These are phyloP conservation scores for Dasyornis broadbenti DNA, from an alignment of 2,113 vertebrate species.

Conservation along the genomic window DNA sequence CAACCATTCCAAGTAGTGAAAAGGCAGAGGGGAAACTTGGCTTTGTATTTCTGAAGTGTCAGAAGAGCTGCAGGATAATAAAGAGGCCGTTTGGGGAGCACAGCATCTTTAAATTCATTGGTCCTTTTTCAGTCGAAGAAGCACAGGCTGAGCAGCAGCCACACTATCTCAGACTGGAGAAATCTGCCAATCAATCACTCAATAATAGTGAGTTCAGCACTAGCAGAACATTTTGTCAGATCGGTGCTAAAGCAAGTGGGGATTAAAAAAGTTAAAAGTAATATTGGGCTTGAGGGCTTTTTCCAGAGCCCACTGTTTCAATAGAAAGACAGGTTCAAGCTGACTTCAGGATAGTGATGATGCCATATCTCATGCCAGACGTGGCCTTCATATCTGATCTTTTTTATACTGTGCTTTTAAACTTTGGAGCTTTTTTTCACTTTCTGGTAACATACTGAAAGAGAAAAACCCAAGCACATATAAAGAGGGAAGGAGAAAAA, in stretches of 20 bases:
- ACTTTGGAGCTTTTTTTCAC: not conserved
- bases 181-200: not conserved
- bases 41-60: not conserved
- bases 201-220: not conserved
- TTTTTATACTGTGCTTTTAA: not conserved
- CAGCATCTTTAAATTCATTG: not conserved
- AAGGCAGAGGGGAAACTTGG: not conserved
- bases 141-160: not conserved
- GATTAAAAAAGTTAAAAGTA: slow-evolving; percentile 4
- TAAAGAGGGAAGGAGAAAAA: not conserved
- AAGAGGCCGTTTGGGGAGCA: not conserved
- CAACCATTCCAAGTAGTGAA: not conserved
- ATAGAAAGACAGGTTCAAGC: not conserved
- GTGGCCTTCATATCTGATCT: not conserved
- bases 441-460: not conserved
- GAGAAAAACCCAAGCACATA: not conserved
- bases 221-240: not conserved
- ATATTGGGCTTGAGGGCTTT: not conserved
- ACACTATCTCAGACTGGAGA: not conserved
- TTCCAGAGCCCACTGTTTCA: not conserved
- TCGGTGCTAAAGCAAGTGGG: not conserved
- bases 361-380: not conserved
- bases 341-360: not conserved
- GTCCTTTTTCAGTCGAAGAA: not conserved
- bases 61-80: not conserved